A percentile compares a stretch with the other conserved stretches of the same genome.
These are phyloP conservation scores for Meriones unguiculatus DNA, from an alignment of 2,113 vertebrate species.

Conservation along the genomic window DNA sequence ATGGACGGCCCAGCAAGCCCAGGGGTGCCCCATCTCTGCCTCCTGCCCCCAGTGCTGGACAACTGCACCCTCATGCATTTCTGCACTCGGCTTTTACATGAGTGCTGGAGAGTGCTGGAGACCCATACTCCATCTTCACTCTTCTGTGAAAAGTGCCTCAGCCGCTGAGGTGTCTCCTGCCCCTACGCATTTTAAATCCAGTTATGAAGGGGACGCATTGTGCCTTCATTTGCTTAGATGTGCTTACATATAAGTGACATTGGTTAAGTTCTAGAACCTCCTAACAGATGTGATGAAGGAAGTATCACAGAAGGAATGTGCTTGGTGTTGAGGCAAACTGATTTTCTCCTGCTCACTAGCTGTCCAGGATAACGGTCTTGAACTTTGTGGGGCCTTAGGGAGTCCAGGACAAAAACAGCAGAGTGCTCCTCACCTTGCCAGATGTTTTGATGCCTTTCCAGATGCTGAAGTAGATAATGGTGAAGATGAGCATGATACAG, in stretches of 20 bases:
- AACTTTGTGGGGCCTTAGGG: not conserved
- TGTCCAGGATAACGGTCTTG: not conserved
- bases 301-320: not conserved
- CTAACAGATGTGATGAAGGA: not conserved
- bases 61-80: no score
- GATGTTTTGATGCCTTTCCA: slow-evolving; percentile 99
- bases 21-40: not conserved
- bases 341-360: not conserved
- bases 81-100: no score
- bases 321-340: not conserved
- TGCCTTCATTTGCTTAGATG: not conserved
- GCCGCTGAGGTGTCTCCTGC: not conserved
- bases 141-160: not conserved
- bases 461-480: slow-evolving; percentile 98
- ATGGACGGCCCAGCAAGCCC: not conserved
- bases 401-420: not conserved
- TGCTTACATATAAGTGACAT: not conserved
- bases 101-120: not conserved
- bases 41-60: not conserved
- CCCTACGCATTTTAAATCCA: not conserved
- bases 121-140: not conserved
- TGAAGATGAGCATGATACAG: slow-evolving; percentile 97
- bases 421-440: slow-evolving; percentile 92
- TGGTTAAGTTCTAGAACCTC: slow-evolving; percentile 36
- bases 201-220: not conserved